phyloP scores from a whole-genome alignment of 2,797 vertebrate genomes.

The Chiloscyllium punctatum region DNA sequence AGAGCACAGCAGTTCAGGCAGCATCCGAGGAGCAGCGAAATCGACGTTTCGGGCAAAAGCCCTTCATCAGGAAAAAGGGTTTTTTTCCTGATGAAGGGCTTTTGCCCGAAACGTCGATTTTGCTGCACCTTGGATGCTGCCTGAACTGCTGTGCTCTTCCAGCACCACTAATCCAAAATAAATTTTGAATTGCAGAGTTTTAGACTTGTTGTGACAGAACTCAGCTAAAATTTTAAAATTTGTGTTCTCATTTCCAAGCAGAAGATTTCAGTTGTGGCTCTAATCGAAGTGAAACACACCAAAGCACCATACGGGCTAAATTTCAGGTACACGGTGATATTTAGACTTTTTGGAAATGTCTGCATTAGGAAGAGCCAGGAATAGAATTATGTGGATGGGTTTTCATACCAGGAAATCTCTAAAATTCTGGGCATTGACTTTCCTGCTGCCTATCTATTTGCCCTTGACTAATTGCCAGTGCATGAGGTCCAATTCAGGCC shows the following conservation, averaged over 20 bases:
- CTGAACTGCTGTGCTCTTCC: too few species aligned
- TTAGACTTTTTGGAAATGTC: background rate
- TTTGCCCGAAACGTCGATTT: too few species aligned
- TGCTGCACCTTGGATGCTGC: too few species aligned
- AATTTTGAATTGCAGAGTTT: background rate
- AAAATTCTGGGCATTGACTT: background rate
- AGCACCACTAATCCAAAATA: too few species aligned
- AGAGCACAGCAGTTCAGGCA: too few species aligned
- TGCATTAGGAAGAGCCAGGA: background rate
- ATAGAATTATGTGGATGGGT: too few species aligned
- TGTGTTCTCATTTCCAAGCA: background rate
- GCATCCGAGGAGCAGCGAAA: too few species aligned
- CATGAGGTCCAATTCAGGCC: background rate
- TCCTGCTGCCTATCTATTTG: background rate
- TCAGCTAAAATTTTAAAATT: background rate
- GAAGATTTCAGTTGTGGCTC: background rate
- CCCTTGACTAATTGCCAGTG: background rate
- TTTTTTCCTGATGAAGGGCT: too few species aligned
- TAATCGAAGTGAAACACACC: background rate
- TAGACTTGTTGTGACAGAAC: background rate
- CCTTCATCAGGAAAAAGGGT: too few species aligned
- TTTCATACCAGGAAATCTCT: background rate
- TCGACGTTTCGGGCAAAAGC: too few species aligned
- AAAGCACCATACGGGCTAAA: background rate
- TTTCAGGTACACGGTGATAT: background rate